phyloP scores from a whole-genome alignment of 2,113 vertebrate species.

The Ammospiza caudacuta region DNA sequence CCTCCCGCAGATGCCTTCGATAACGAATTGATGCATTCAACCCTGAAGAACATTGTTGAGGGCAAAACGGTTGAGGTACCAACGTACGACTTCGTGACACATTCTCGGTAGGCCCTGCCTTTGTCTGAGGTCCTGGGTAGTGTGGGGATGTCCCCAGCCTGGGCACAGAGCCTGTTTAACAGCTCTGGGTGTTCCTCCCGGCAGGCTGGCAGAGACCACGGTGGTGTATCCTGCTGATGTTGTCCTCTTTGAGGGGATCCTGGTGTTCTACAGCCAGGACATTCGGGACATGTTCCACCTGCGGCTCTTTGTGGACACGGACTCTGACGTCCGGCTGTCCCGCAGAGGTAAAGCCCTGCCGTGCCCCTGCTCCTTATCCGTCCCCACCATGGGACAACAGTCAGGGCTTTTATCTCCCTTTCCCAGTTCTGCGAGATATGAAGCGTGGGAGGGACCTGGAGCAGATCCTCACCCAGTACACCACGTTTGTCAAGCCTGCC shows the following conservation, averaged over 20 bases:
- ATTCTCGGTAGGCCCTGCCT: slow-evolving; percentile 83
- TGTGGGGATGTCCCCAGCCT: background rate
- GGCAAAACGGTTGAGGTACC: slow-evolving; percentile 92
- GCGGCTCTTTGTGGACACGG: slow-evolving; percentile 96
- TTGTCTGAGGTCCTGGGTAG: too few relatives aligned
- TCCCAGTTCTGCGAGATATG: slow-evolving; percentile 92
- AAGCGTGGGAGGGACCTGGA: slow-evolving; percentile 92
- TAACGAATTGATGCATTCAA: slow-evolving; percentile 91
- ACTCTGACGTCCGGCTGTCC: slow-evolving; percentile 92
- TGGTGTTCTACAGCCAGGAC: slow-evolving; percentile 93
- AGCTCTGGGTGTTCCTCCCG: background rate
- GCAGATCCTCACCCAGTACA: slow-evolving; percentile 96
- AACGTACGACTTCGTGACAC: slow-evolving; percentile 93
- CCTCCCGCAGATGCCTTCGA: slow-evolving; percentile 90
- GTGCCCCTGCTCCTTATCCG: rapidly evolving
- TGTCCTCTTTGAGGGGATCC: slow-evolving; percentile 94
- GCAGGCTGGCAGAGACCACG: slow-evolving; percentile 84
- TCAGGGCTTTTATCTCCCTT: background rate
- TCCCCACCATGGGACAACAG: rapidly evolving
- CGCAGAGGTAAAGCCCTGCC: slow-evolving; percentile 79
- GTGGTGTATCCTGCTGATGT: slow-evolving; percentile 92
- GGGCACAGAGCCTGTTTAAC: background rate
- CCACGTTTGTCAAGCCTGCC: slow-evolving; percentile 95
- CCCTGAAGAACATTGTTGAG: slow-evolving; percentile 89
- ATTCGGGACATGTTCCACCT: slow-evolving; percentile 98